phyloP scores from a whole-genome alignment of 2,888 invertebrate species.

The Drosophila kambysellisi region DNA sequence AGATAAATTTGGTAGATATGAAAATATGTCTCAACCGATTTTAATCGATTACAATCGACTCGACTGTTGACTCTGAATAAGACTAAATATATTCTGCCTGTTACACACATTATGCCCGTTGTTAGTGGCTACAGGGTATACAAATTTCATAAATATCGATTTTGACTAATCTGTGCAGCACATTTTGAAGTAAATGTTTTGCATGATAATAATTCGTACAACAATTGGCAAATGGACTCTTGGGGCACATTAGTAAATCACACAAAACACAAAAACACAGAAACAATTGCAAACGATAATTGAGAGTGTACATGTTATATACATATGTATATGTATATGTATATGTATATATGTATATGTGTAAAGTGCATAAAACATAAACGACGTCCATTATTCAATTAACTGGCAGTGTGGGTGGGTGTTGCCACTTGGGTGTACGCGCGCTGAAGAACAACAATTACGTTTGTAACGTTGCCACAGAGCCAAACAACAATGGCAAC shows the following conservation, averaged over 20 bases:
- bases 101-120: background rate
- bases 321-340: slow-evolving; percentile 4
- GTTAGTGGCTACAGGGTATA: background rate
- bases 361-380: slow-evolving; percentile 69
- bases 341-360: slow-evolving; percentile 6
- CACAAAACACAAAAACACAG: slow-evolving; percentile 28
- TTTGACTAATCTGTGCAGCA: slow-evolving; percentile 1
- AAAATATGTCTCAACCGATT: background rate
- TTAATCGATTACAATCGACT: too few species aligned
- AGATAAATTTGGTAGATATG: background rate
- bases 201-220: slow-evolving; percentile 7
- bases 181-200: slow-evolving; percentile 1
- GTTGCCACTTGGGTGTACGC: slow-evolving; percentile 32
- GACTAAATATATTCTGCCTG: background rate
- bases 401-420: slow-evolving; percentile 63
- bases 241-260: slow-evolving; percentile 57
- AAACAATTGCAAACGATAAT: background rate
- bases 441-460: slow-evolving; percentile 65
- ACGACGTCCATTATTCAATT: slow-evolving; percentile 73
- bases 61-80: accelerated
- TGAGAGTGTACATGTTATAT: background rate
- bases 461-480: slow-evolving; percentile 58
- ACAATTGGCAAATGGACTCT: slow-evolving; percentile 43
- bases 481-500: slow-evolving; percentile 45
- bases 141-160: background rate